Evolutionary conservation across 2,888 invertebrate genomes (phyloP), one percentile per base, ranked within the genome.

Genomic region (Rhabditophanes sp.): DNA sequence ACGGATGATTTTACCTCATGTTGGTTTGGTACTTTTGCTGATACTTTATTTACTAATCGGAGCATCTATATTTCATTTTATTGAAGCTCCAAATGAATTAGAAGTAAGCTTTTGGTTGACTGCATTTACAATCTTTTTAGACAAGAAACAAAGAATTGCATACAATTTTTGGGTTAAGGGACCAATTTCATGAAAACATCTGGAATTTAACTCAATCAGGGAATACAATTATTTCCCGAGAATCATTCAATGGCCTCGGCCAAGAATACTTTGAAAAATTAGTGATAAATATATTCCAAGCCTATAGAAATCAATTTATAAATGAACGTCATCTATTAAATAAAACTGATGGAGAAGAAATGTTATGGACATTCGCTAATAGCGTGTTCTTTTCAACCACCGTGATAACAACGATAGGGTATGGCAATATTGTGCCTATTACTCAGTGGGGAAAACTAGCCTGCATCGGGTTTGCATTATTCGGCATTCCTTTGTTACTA

Each of bases 361-460:
- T 55, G 6, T 21, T 60, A 5, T 64, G 64, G 64, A 63, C 65
- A 1, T 65, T 50, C 37, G 52, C 60, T 7, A 58, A 58, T 30
- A 54, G 57, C 28, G 50, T 64, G 25, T 65, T 64, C 41, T 64
- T 64, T 30, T 59, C 64, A 1, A 60, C 64, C 1, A 65, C 64
- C 2, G 63, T 65, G 7, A 59, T 65, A 18, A 64, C 64, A 1
- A 65, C 64, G 3, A 65, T 64, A 21, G 59, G 60, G 5, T 61
- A 61, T 35, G 61, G 61, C 7, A 49, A 61, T 35, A 33, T 34
- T 12, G 61, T 61, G 6, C 61, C 58, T 9, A 51, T 48, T 3
- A 43, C 36, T 14, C 14, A 29, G 15, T 34, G 48, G 11, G 64
- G 64, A 2, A 32, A 61, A 27, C 44, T 62, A 4, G 57, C 55